Conservation (phyloP, 2,797 vertebrate species). For the Periparus ater region DNA sequence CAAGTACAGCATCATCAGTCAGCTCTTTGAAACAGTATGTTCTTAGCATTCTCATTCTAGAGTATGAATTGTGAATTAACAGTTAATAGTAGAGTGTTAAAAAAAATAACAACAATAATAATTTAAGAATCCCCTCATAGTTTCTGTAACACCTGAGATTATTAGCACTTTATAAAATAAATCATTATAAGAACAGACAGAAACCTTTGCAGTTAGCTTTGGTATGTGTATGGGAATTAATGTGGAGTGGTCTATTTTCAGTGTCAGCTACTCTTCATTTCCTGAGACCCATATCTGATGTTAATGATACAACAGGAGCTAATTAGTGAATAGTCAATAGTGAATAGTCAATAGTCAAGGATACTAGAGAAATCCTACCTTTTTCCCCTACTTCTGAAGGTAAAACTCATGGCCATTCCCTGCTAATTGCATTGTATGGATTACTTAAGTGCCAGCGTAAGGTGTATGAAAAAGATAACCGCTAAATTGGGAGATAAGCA, state of each 20-base stretch:
- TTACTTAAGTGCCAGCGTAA: slow-evolving; percentile 47
- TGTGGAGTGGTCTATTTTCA: neutral
- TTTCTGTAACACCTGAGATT: neutral
- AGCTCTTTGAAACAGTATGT: neutral
- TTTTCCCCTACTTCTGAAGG: slow-evolving; percentile 26
- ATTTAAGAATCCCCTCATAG: neutral
- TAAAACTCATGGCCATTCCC: slow-evolving; percentile 47
- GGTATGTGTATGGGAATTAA: neutral
- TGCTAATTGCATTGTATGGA: slow-evolving; percentile 70
- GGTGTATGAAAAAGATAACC: slow-evolving; percentile 73
- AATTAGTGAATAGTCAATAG: neutral
- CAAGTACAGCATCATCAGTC: neutral
- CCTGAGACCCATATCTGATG: neutral
- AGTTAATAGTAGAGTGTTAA: neutral
- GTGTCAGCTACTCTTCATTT: neutral
- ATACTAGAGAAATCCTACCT: neutral
- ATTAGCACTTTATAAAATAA: neutral
- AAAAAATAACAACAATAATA: neutral
- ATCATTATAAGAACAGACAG: neutral
- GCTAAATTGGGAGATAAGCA: slow-evolving; percentile 39
- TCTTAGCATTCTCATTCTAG: neutral
- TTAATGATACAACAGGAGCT: neutral
- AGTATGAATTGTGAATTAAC: neutral
- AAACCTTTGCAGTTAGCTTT: neutral
- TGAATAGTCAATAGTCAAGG: neutral